Percentiles rank a stretch among this genome's conserved stretches.
Evolutionary conservation across 1,140 invertebrate species (phyloP).

Genomic region (Procambarus clarkii): DNA sequence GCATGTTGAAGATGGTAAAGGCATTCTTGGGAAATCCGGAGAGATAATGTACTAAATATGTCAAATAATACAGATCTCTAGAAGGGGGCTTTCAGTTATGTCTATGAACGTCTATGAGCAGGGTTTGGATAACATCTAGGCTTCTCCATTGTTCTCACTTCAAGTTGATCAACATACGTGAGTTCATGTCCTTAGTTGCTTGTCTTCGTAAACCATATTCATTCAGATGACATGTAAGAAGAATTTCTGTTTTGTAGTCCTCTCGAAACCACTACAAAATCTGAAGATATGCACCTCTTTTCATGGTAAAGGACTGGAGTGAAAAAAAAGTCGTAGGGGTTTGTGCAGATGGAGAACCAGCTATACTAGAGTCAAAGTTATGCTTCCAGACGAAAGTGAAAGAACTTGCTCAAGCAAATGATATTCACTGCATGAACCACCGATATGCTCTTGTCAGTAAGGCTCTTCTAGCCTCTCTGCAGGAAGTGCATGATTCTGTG

Average conservation of each 20-base stretch:
- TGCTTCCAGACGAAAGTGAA: constrained; percentile 38
- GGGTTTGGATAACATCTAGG: constrained; percentile 57
- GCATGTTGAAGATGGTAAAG: constrained; percentile 54
- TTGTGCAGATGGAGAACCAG: constrained; percentile 32
- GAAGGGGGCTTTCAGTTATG: constrained; percentile 37
- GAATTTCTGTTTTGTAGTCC: constrained; percentile 32
- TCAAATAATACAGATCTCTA: constrained; percentile 61
- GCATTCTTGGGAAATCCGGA: constrained; percentile 33
- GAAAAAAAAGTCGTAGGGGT: constrained; percentile 28
- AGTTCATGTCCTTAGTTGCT: constrained; percentile 42
- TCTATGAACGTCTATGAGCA: constrained; percentile 39
- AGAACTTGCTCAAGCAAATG: constrained; percentile 47
- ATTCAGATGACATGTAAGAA: constrained; percentile 54
- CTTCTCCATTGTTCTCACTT: constrained; percentile 61
- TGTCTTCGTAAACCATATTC: constrained; percentile 57
- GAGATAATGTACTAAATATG: constrained; percentile 43
- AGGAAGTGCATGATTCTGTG: constrained; percentile 58
- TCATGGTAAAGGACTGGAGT: constrained; percentile 12
- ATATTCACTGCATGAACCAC: constrained; percentile 63
- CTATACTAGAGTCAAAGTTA: constrained; percentile 26
- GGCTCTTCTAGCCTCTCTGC: constrained; percentile 72
- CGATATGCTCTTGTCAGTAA: constrained; percentile 46
- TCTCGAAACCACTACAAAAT: constrained; percentile 47
- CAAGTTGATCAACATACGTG: constrained; percentile 40
- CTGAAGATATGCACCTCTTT: constrained; percentile 12